A percentile compares a stretch with the other conserved stretches of the same genome.
These are phyloP conservation scores for Aporrectodea caliginosa DNA, from an alignment of 1,140 invertebrate species.

Conservation along the genomic window DNA sequence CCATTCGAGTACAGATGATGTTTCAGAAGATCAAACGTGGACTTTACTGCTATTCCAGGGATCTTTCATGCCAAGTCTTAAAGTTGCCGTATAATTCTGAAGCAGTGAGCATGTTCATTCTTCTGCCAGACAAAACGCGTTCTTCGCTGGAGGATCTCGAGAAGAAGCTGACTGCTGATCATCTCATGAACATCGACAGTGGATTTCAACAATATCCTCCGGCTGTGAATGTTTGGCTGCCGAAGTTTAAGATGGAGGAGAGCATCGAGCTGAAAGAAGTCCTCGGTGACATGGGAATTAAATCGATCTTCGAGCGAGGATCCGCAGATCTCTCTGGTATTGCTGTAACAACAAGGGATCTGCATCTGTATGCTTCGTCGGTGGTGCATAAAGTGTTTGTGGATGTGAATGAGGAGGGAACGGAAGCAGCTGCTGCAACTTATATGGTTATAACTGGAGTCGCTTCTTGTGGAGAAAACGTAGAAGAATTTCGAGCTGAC, in stretches of 20 bases:
- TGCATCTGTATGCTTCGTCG: slow-evolving; percentile 40
- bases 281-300: slow-evolving; percentile 48
- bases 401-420: slow-evolving; percentile 59
- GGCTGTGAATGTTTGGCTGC: slow-evolving; percentile 41
- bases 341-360: no score
- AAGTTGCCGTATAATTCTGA: slow-evolving; percentile 68
- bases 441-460: no score
- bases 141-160: slow-evolving; percentile 54
- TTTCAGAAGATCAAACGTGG: slow-evolving; percentile 54
- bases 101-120: slow-evolving; percentile 66
- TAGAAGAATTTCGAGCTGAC: no score
- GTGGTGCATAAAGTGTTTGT: slow-evolving; percentile 60
- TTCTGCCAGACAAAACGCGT: slow-evolving; percentile 63
- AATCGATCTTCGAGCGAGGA: slow-evolving; percentile 32
- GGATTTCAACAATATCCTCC: slow-evolving; percentile 28
- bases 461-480: no score
- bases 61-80: slow-evolving; percentile 67
- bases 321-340: slow-evolving; percentile 43
- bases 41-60: slow-evolving; percentile 28
- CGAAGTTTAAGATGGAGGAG: slow-evolving; percentile 46
- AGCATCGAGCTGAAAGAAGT: slow-evolving; percentile 39
- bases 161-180: slow-evolving; percentile 53
- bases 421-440: slow-evolving; percentile 54
- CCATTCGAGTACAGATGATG: slow-evolving; percentile 45
- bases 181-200: slow-evolving; percentile 48